Evolutionary conservation across 2,797 vertebrate genomes (phyloP).

Genomic region (Arnoldichthys spilopterus): DNA sequence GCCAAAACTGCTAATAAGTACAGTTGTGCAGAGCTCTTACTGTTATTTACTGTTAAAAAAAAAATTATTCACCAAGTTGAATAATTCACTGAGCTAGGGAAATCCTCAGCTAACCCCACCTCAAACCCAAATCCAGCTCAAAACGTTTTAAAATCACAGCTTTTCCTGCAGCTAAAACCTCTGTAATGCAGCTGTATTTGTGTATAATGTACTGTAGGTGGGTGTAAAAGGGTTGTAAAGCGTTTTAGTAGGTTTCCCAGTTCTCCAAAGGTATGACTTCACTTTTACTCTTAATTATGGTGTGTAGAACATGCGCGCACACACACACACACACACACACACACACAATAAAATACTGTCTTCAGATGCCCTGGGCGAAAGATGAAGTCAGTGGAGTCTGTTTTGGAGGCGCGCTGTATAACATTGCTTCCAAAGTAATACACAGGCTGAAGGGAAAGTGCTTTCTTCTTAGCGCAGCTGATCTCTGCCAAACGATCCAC

Average conservation of each 20-base stretch:
- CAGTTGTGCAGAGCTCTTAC: background rate
- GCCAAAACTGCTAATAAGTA: background rate
- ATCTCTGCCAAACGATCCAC: background rate
- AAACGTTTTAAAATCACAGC: background rate
- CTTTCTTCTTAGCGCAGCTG: background rate
- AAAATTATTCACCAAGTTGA: too few relatives aligned
- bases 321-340: background rate
- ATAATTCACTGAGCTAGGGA: background rate
- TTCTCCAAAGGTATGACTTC: constrained; percentile 38
- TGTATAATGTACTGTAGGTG: constrained; percentile 35
- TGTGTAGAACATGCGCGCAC: background rate
- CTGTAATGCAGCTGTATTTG: constrained; percentile 1
- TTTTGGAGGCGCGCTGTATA: constrained; percentile 3
- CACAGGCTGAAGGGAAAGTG: background rate
- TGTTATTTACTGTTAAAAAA: background rate
- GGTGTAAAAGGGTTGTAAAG: constrained; percentile 51
- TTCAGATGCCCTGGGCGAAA: constrained; percentile 10
- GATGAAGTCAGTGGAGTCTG: constrained; percentile 33
- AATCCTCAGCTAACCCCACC: background rate
- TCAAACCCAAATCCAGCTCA: background rate
- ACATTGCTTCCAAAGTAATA: background rate
- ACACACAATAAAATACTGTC: background rate
- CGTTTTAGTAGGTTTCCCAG: constrained; percentile 27
- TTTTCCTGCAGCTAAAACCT: background rate
- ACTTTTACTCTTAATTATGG: constrained; percentile 49